phyloP scores from a whole-genome alignment of 2,113 vertebrate genomes.

The Otis tarda region DNA sequence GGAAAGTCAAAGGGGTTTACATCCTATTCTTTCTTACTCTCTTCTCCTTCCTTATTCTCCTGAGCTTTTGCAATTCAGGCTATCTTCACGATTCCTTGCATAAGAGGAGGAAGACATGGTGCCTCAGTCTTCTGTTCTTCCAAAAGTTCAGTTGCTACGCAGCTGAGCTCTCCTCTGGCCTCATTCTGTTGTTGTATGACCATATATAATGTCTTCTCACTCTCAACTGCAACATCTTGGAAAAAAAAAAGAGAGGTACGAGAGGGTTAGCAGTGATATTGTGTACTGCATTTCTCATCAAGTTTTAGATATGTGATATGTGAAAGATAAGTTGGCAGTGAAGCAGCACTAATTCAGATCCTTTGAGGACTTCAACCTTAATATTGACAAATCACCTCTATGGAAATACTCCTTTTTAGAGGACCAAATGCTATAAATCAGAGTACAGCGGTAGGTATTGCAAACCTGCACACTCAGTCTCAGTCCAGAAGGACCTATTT shows the following conservation, averaged over 20 bases:
- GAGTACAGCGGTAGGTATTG: background rate
- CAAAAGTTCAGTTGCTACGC: background rate
- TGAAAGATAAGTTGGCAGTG: background rate
- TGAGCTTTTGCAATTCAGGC: background rate
- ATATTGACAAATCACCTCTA: background rate
- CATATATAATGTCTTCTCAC: background rate
- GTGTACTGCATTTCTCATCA: background rate
- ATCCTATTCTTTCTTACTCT: background rate
- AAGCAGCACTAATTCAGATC: background rate
- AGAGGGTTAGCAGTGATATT: background rate
- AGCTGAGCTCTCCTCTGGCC: constrained; percentile 6
- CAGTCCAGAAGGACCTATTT: background rate
- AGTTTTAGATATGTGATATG: background rate
- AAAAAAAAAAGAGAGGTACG: background rate
- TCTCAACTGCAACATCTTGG: background rate
- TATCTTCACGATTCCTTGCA: background rate
- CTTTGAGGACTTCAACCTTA: background rate
- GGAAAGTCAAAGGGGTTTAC: background rate
- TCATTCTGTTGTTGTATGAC: background rate
- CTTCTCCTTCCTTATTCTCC: background rate
- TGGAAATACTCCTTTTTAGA: background rate
- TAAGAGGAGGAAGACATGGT: background rate
- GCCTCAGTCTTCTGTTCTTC: constrained; percentile 33
- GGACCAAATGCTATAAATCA: background rate
- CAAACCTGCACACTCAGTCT: background rate